These are phyloP conservation scores for Ecliptopera silaceata DNA, from an alignment of 2,888 invertebrate species.

Conservation along the genomic window DNA sequence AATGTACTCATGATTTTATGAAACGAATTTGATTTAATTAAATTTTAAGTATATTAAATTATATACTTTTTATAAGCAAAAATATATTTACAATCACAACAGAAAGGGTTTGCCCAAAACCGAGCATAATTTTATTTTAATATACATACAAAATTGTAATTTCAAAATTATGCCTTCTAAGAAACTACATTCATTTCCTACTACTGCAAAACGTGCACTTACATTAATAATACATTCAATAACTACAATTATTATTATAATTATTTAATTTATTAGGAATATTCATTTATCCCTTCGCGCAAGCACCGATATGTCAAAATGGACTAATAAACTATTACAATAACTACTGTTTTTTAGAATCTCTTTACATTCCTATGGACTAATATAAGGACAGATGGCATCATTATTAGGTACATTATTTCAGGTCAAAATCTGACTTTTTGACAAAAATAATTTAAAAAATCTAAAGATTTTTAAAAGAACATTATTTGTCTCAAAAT, in stretches of 20 bases:
- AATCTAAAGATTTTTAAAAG: too few relatives aligned
- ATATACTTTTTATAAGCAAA: background rate
- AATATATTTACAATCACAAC: conserved; percentile 26
- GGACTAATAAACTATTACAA: conserved; percentile 59
- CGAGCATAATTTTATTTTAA: conserved; percentile 23
- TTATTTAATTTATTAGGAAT: conserved; percentile 63
- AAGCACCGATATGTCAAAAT: conserved; percentile 82
- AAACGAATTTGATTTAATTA: conserved; percentile 11
- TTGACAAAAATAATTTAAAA: conserved; percentile 48
- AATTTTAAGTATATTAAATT: conserved; percentile 15
- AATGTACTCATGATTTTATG: conserved; percentile 30
- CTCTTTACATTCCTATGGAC: conserved; percentile 51
- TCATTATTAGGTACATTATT: conserved; percentile 46
- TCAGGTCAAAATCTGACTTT: conserved; percentile 34
- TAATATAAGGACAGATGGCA: conserved; percentile 73
- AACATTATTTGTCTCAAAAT: too few relatives aligned
- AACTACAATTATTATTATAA: conserved; percentile 39
- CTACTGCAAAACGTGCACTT: conserved; percentile 55
- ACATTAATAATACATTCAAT: conserved; percentile 44
- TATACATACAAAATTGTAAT: conserved; percentile 29
- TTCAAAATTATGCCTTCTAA: conserved; percentile 37
- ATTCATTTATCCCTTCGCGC: conserved; percentile 57
- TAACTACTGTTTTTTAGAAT: conserved; percentile 68
- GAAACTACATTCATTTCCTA: conserved; percentile 44
- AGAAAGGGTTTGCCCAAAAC: conserved; percentile 18